Evolutionary conservation across 1,140 invertebrate species (phyloP).

Genomic region (Hyposmocoma kahamanoa): DNA sequence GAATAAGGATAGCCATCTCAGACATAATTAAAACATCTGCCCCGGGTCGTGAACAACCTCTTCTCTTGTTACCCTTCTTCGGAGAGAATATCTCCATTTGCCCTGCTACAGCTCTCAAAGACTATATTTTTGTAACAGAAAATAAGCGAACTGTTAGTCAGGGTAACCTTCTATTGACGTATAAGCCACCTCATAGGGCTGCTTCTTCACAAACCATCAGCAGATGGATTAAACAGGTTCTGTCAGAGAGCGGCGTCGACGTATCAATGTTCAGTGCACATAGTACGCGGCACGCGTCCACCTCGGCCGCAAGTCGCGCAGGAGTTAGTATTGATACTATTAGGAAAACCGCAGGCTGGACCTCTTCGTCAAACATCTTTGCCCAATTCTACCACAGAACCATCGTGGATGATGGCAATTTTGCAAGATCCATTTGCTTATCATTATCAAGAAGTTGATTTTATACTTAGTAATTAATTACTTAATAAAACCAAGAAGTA

Average conservation of each 20-base stretch:
- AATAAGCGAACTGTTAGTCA: constrained; percentile 1
- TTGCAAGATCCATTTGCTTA: too few relatives aligned
- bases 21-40: constrained; percentile 16
- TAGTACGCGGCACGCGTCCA: constrained; percentile 25
- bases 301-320: constrained; percentile 16
- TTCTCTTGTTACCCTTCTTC: constrained; percentile 10
- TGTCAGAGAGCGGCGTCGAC: constrained; percentile 18
- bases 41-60: constrained; percentile 9
- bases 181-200: constrained; percentile 6
- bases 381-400: too few relatives aligned
- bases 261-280: constrained; percentile 20
- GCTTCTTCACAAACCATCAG: constrained; percentile 3
- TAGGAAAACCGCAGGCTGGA: too few relatives aligned
- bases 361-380: too few relatives aligned
- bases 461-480: too few relatives aligned
- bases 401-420: too few relatives aligned
- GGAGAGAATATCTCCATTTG: constrained; percentile 8
- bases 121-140: constrained; percentile 11
- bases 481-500: too few relatives aligned
- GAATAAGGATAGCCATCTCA: constrained; percentile 6
- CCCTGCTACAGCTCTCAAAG: constrained; percentile 6
- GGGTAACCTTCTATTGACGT: constrained; percentile 3
- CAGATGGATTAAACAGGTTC: constrained; percentile 13
- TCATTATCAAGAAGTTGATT: too few relatives aligned
- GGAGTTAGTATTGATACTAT: constrained; percentile 17